A percentile compares a stretch with the other conserved stretches of the same genome.
Conservation (phyloP, 2,113 vertebrate genomes). For the Bettongia penicillata region DNA sequence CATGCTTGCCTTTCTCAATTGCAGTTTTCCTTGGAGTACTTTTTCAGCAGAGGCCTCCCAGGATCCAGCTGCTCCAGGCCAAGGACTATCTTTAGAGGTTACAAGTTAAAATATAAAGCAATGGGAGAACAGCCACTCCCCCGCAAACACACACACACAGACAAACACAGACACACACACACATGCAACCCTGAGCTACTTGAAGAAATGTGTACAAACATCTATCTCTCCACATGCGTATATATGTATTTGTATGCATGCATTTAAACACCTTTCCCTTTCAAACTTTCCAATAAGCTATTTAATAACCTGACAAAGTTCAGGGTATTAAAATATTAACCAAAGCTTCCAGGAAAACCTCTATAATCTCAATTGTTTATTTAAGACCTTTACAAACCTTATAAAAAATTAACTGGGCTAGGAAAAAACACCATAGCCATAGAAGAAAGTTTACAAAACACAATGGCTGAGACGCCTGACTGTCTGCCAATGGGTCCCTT, state of each 20-base stretch:
- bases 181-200: background rate
- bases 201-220: background rate
- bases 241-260: background rate
- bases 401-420: slow-evolving; percentile 71
- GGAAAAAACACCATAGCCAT: background rate
- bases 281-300: slow-evolving; percentile 66
- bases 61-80: background rate
- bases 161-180: background rate
- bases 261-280: background rate
- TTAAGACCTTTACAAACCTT: slow-evolving; percentile 70
- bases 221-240: background rate
- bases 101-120: slow-evolving; percentile 52
- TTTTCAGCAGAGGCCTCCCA: slow-evolving; percentile 64
- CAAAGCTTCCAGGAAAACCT: slow-evolving; percentile 66
- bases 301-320: slow-evolving; percentile 66
- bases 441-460: slow-evolving; percentile 55
- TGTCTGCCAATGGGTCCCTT: slow-evolving; percentile 5
- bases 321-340: slow-evolving; percentile 32
- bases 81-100: background rate
- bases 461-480: slow-evolving; percentile 46
- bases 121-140: slow-evolving; percentile 5
- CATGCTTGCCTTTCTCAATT: slow-evolving; percentile 47
- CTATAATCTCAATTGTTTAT: slow-evolving; percentile 45
- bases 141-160: background rate
- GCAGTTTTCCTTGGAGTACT: slow-evolving; percentile 59